Evolutionary conservation across 2,888 invertebrate species (phyloP).

Genomic region (Lydus trimaculatus): DNA sequence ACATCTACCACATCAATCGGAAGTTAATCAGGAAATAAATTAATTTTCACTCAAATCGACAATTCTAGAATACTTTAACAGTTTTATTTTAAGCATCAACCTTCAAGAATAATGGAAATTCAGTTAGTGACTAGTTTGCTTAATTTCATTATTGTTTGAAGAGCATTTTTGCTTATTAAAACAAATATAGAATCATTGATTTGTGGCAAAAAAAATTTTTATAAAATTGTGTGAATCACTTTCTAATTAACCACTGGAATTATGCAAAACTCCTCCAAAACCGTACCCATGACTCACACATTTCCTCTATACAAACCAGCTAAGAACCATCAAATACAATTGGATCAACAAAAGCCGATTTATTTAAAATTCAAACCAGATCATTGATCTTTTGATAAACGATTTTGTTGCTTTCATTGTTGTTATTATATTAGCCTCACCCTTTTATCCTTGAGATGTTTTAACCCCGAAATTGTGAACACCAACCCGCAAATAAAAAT

Average conservation of each 20-base stretch:
- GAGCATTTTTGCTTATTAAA: too few relatives aligned
- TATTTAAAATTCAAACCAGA: neutral
- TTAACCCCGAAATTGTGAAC: neutral
- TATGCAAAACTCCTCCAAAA: slow-evolving; percentile 5
- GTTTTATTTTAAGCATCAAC: neutral
- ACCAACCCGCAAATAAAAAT: neutral
- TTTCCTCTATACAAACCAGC: neutral
- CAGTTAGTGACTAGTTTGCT: neutral
- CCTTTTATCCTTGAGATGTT: slow-evolving; percentile 1
- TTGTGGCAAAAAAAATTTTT: neutral
- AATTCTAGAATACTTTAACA: neutral
- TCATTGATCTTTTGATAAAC: neutral
- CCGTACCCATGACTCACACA: neutral
- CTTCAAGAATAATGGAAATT: slow-evolving; percentile 5
- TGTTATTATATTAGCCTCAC: neutral
- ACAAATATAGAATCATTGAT: too few relatives aligned
- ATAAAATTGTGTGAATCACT: neutral
- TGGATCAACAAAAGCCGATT: slow-evolving; percentile 5
- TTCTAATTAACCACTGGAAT: neutral
- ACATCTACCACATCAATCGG: slow-evolving; percentile 1
- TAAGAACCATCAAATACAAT: neutral
- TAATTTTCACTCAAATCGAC: neutral
- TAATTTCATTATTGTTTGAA: neutral
- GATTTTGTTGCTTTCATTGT: neutral
- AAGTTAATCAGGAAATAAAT: neutral